phyloP scores from a whole-genome alignment of 2,888 invertebrate genomes.

The Ferrisia virgata region DNA sequence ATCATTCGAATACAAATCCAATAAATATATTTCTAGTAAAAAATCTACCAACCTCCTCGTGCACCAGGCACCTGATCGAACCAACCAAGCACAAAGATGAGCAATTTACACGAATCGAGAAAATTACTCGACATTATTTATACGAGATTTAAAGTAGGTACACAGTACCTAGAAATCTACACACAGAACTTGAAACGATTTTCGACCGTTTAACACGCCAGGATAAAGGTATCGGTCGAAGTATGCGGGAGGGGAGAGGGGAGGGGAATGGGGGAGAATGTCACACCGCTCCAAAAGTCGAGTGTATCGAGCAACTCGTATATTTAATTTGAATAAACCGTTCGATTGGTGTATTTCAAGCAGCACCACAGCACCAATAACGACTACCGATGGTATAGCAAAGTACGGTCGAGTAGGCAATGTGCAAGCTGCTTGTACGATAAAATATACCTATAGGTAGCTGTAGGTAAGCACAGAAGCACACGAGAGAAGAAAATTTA shows the following conservation, averaged over 20 bases:
- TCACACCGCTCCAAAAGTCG: no score
- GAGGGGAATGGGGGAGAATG: neutral
- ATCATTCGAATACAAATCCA: no score
- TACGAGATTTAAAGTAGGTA: neutral
- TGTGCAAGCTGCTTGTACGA: neutral
- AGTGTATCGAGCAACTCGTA: neutral
- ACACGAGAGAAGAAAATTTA: neutral
- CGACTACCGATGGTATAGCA: neutral
- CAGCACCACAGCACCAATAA: neutral
- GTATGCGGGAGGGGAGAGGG: neutral
- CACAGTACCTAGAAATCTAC: neutral
- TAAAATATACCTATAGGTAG: no score
- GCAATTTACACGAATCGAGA: no score
- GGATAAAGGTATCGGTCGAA: neutral
- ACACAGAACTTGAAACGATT: neutral
- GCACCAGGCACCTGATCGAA: no score
- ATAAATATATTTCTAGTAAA: no score
- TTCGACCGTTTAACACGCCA: neutral
- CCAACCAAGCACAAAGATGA: no score
- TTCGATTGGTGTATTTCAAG: constrained; percentile 10
- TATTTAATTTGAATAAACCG: neutral
- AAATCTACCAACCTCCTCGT: no score
- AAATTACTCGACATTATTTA: neutral
- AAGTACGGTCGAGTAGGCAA: neutral
- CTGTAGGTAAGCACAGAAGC: neutral